Base-by-base conservation (phyloP, 2,113 vertebrate genomes). In the Nansenia antarctica region DNA sequence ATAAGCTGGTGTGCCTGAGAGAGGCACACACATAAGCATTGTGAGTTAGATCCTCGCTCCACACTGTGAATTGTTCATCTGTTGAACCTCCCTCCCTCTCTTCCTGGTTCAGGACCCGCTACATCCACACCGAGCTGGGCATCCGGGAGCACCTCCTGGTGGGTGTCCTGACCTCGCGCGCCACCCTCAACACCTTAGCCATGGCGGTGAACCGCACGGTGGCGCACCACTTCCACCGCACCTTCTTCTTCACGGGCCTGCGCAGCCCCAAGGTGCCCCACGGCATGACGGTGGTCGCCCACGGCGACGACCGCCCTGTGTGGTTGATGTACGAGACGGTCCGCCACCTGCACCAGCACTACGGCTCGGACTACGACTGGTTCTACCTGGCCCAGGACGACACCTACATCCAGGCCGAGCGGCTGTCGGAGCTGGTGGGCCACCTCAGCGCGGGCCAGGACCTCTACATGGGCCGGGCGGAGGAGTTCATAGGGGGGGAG, bases 261-360 rank as follows among this genome's bases (percentile, higher is more conserved):
- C 95, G 96, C n/a, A 91, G 93, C 18, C 74, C 95, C 55, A 96
- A 97, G 79, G 82, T 92, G 24, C 98, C 96, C 0, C 93, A 94
- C 0, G 98, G 98, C 54, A 98, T 99, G 96, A 90, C 92, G 1
- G 93, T 99, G 66, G 92, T 99, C 0, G 92, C 95, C 2, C 97
- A 96, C 0, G 98, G 97, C 0, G 98, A 99, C 0, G 98, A 99
- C 79, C 92, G 97, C 0, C 96, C 98, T 0, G 96, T 95, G n/a
- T 99, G 98, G 98, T 91, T 98, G 58, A 99, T 99, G 97, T 99
- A 97, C 0, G 94, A 98, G 91, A 97, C 96, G 0, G 78, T 99
- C 74, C 95, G 93, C 27, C 94, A 99, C 53, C 90, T 99, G 26
- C 93, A 98, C 42, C 90, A 92, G 24, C 94, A 98, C 79, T 94